Base-by-base conservation (phyloP, 1,140 invertebrate species). In the Drosophila pseudoananassae region DNA sequence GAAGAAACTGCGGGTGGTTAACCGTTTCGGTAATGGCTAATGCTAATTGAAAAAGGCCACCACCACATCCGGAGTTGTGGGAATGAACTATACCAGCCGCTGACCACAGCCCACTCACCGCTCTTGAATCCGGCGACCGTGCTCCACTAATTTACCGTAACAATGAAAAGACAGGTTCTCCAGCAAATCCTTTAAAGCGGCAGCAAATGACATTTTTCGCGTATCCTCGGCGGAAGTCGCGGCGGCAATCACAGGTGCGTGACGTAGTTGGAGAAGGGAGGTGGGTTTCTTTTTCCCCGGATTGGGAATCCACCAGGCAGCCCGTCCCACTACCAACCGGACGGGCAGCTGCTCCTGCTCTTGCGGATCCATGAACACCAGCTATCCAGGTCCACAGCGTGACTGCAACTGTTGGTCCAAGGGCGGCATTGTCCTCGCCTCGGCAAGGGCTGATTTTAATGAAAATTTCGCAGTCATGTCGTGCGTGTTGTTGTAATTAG, bases 391-490 rank as follows among this genome's bases (percentile, higher is more conserved):
- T 23, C 43, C 43, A 17, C 15, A 3, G 40, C 14, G 40, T 58
- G 80, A 83, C 77, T 90, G 78, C 81, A 90, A 90, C 40, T 43
- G 79, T 71, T 76, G 29, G 76, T 57, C 36, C 60, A 52, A 52
- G 45, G 40, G 40, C 47, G 59, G 33, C 64, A 70, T 70, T 70
- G 66, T 70, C 10, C 43, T 29, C 45, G 14, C 36, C 53, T 61
- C 17, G 20, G 46, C 40, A 36, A 60, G 38, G 68, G 70, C 58
- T 78, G 74, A 77, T 90, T 90, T 90, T 90, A 90, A 90, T 90
- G 87, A 87, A 90, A 88, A 88, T 89, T 88, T 88, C 81, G 84
- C 83, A 89, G 83, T 76, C 83, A 88, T 88, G 83, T 88, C 79
- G 83, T 88, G 83, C 83, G 72, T 88, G 83, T 88, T 88, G 83